Conservation (phyloP, 2,888 invertebrate species). For the Drosophila bunnanda region DNA sequence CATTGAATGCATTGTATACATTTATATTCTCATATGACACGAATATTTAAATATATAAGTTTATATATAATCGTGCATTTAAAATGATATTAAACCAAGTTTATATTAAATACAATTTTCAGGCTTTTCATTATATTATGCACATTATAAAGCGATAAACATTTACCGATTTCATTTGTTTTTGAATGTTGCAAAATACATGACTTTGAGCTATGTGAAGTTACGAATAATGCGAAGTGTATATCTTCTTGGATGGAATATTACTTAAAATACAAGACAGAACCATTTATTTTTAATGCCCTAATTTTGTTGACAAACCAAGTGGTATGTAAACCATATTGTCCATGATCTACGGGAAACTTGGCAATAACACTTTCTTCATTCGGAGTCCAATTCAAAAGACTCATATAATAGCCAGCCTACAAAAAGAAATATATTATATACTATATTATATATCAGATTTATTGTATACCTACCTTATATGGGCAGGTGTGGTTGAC, state of each 20-base stretch:
- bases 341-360: conserved; percentile 47
- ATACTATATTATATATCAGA: background rate
- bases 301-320: conserved; percentile 13
- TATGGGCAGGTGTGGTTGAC: conserved; percentile 46
- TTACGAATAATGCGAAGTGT: too few species aligned
- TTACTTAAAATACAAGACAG: conserved; percentile 8
- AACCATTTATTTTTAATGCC: conserved; percentile 15
- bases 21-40: too few species aligned
- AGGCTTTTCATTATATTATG: too few species aligned
- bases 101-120: background rate
- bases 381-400: conserved; percentile 1
- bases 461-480: conserved; percentile 17
- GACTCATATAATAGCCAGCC: conserved; percentile 7
- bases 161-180: too few species aligned
- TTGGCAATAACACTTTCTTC: conserved; percentile 9
- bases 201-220: too few species aligned
- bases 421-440: conserved; percentile 3
- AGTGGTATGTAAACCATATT: conserved; percentile 40
- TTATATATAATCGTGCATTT: too few species aligned
- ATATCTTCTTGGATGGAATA: too few species aligned
- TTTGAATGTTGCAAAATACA: too few species aligned
- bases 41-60: too few species aligned
- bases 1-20: too few species aligned
- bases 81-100: too few species aligned
- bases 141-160: too few species aligned